A percentile compares a stretch with the other conserved stretches of the same genome.
Conservation (phyloP, 2,797 vertebrate genomes). For the Borostomias antarcticus region DNA sequence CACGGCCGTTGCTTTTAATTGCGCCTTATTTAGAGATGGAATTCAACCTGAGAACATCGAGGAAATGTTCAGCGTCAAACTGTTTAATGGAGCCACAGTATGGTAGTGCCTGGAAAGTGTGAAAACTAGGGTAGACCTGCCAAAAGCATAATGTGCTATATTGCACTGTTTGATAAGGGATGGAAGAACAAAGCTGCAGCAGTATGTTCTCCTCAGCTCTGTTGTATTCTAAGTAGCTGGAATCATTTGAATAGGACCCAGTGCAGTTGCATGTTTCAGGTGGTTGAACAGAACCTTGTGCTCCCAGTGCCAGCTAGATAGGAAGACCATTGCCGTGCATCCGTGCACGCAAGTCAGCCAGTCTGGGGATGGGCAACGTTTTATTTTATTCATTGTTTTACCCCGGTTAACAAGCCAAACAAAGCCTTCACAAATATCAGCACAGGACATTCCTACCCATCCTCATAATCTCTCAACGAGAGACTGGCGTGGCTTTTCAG, state of each 20-base stretch:
- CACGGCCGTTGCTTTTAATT: slow-evolving; percentile 54
- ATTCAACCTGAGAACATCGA: slow-evolving; percentile 8
- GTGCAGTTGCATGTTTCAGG: too few relatives aligned
- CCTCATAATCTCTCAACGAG: slow-evolving; percentile 42
- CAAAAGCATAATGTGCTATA: slow-evolving; percentile 10
- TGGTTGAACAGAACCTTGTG: too few relatives aligned
- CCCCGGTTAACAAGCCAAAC: slow-evolving; percentile 12
- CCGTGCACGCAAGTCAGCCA: slow-evolving; percentile 17
- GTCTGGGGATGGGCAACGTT: slow-evolving; percentile 26
- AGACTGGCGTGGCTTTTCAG: slow-evolving; percentile 27
- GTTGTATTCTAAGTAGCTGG: too few relatives aligned
- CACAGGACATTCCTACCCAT: slow-evolving; percentile 35
- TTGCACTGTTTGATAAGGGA: not conserved
- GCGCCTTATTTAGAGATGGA: slow-evolving; percentile 51
- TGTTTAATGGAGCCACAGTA: slow-evolving; percentile 7
- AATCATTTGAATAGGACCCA: too few relatives aligned
- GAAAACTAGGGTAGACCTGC: slow-evolving; percentile 19
- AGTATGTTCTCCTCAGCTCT: too few relatives aligned
- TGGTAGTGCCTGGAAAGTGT: not conserved
- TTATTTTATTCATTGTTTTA: too few relatives aligned
- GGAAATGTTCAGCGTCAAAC: slow-evolving; percentile 15
- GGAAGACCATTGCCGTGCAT: not conserved
- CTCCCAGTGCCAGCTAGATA: not conserved
- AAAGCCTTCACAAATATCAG: slow-evolving; percentile 27
- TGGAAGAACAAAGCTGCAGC: not conserved